Percentiles rank a stretch among this genome's conserved stretches.
Conservation (phyloP, 2,888 invertebrate species). For the Drosophila pegasa region DNA sequence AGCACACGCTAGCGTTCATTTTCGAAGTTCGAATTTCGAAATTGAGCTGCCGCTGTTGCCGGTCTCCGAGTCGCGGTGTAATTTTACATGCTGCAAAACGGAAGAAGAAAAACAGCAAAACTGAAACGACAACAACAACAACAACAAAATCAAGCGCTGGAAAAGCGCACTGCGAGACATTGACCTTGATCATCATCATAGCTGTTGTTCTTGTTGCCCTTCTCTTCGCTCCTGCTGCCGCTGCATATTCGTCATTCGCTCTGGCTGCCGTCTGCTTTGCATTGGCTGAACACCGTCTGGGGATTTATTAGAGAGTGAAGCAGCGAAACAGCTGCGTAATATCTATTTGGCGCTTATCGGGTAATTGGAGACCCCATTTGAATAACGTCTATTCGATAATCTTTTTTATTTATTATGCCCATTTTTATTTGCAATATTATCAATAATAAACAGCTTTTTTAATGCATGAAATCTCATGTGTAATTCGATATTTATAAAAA, state of each 20-base stretch:
- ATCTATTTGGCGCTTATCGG: slow-evolving; percentile 21
- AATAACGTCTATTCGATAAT: slow-evolving; percentile 5
- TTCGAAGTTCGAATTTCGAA: slow-evolving; percentile 66
- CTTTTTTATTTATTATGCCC: not conserved
- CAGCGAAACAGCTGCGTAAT: slow-evolving; percentile 41
- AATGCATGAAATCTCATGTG: slow-evolving; percentile 10
- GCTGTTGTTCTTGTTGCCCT: slow-evolving; percentile 24
- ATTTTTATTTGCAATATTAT: slow-evolving; percentile 13
- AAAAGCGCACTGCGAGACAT: slow-evolving; percentile 70
- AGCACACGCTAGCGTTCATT: slow-evolving; percentile 48
- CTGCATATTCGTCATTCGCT: slow-evolving; percentile 46
- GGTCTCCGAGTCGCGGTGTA: slow-evolving; percentile 36
- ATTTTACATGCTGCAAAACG: slow-evolving; percentile 71
- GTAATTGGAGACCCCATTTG: slow-evolving; percentile 16
- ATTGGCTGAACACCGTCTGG: slow-evolving; percentile 13
- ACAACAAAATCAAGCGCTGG: slow-evolving; percentile 43
- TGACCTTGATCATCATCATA: slow-evolving; percentile 72
- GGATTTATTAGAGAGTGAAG: slow-evolving; percentile 27
- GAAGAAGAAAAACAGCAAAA: slow-evolving; percentile 60
- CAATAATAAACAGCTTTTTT: slow-evolving; percentile 41
- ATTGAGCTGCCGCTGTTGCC: slow-evolving; percentile 30
- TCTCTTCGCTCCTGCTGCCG: slow-evolving; percentile 22
- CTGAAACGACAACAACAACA: slow-evolving; percentile 20
- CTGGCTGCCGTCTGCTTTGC: slow-evolving; percentile 21
- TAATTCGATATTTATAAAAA: slow-evolving; percentile 33